These are phyloP conservation scores for Cosmia pyralina DNA, from an alignment of 2,888 invertebrate genomes.

Conservation along the genomic window DNA sequence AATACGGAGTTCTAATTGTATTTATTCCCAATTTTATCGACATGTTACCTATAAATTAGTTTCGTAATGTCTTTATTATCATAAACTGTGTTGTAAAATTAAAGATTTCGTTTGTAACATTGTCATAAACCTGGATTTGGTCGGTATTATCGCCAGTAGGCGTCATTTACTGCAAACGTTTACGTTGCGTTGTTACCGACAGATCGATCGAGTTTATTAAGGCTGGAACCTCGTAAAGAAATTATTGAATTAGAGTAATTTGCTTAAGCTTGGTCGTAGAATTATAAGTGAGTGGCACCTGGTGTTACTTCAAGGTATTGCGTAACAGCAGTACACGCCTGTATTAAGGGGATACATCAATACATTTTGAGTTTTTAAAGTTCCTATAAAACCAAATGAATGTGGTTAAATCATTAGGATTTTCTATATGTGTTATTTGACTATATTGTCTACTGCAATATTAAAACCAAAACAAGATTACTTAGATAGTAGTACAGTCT, in stretches of 20 bases:
- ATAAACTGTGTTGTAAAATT: constrained; percentile 72
- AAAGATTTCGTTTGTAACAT: constrained; percentile 75
- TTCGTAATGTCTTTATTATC: constrained; percentile 71
- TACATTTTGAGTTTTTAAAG: too few species aligned
- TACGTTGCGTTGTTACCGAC: constrained; percentile 30
- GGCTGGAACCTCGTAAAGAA: constrained; percentile 38
- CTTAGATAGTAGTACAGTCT: too few species aligned
- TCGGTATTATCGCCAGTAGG: constrained; percentile 67
- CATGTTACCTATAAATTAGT: constrained; percentile 45
- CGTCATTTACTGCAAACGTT: constrained; percentile 69
- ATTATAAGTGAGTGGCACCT: constrained; percentile 30
- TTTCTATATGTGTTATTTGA: too few species aligned
- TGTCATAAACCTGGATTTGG: constrained; percentile 71
- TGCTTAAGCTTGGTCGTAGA: constrained; percentile 32
- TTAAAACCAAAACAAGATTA: too few species aligned
- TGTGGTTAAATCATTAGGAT: too few species aligned
- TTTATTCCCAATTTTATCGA: constrained; percentile 33
- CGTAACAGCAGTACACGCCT: neutral
- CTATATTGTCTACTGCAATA: too few species aligned
- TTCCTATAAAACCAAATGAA: too few species aligned
- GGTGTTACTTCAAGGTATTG: constrained; percentile 21
- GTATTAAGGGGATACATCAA: neutral
- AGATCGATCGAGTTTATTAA: constrained; percentile 50
- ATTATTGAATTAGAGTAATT: constrained; percentile 54
- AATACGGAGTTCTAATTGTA: constrained; percentile 1